These are phyloP conservation scores for Lucilia cuprina DNA, from an alignment of 1,140 invertebrate species.

Conservation along the genomic window DNA sequence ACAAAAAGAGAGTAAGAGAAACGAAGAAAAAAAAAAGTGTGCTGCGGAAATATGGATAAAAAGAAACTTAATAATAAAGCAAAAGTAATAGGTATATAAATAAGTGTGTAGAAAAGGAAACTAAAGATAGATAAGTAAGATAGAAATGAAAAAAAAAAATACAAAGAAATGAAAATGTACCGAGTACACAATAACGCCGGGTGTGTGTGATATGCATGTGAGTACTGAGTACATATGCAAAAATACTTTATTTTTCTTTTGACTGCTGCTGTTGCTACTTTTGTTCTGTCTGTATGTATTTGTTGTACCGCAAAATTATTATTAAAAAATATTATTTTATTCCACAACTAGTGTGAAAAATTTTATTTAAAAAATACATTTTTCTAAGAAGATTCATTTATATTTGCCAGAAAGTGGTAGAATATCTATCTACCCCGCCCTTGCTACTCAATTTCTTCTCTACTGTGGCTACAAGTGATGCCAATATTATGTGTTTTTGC, in stretches of 20 bases:
- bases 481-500: too few species aligned
- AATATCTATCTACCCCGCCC: background rate
- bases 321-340: background rate
- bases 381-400: background rate
- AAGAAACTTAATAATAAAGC: background rate
- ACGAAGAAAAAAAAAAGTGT: background rate
- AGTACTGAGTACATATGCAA: background rate
- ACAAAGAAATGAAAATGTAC: background rate
- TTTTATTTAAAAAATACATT: background rate
- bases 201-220: background rate
- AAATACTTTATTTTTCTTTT: background rate
- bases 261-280: background rate
- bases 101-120: background rate
- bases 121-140: background rate
- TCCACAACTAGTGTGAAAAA: background rate
- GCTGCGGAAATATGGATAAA: background rate
- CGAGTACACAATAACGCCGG: slow-evolving; percentile 6
- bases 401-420: background rate
- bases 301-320: background rate
- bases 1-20: background rate
- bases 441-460: background rate
- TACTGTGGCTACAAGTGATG: too few species aligned
- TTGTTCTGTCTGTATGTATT: background rate
- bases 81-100: background rate
- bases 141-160: background rate